Evolutionary conservation across 2,113 vertebrate genomes (phyloP).

Genomic region (Bubo blakistoni): DNA sequence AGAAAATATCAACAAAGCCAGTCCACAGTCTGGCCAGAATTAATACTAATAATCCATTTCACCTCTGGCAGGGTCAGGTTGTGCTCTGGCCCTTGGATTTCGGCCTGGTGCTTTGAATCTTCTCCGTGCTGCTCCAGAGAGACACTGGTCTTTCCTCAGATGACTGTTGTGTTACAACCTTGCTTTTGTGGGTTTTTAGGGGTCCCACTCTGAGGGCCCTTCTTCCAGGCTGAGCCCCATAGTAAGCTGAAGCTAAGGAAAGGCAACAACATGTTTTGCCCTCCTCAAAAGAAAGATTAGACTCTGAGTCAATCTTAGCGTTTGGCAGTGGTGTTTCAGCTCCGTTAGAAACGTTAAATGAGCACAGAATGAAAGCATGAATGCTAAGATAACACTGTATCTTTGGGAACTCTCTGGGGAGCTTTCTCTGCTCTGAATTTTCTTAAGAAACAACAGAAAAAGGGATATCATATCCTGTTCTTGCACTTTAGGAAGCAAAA

Average conservation of each 20-base stretch:
- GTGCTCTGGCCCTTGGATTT: conserved; percentile 3
- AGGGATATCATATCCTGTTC: background rate
- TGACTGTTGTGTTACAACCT: background rate
- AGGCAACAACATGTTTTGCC: background rate
- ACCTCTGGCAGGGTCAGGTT: background rate
- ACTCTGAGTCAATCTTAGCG: background rate
- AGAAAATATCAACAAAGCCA: background rate
- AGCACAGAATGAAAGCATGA: background rate
- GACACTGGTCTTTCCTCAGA: background rate
- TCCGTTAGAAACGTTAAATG: background rate
- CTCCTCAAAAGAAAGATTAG: background rate
- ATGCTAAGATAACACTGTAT: accelerated
- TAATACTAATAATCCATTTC: conserved; percentile 6
- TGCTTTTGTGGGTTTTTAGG: background rate
- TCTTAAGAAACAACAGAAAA: background rate
- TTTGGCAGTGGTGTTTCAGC: background rate
- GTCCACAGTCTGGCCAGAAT: background rate
- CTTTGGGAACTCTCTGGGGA: background rate
- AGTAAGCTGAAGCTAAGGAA: background rate
- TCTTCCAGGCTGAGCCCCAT: background rate
- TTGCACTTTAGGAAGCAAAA: background rate
- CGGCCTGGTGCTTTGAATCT: background rate
- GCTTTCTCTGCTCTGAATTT: background rate
- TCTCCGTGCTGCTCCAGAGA: background rate
- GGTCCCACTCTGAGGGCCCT: background rate